Evolutionary conservation across 2,888 invertebrate genomes (phyloP).

Genomic region (Diaperis boleti): DNA sequence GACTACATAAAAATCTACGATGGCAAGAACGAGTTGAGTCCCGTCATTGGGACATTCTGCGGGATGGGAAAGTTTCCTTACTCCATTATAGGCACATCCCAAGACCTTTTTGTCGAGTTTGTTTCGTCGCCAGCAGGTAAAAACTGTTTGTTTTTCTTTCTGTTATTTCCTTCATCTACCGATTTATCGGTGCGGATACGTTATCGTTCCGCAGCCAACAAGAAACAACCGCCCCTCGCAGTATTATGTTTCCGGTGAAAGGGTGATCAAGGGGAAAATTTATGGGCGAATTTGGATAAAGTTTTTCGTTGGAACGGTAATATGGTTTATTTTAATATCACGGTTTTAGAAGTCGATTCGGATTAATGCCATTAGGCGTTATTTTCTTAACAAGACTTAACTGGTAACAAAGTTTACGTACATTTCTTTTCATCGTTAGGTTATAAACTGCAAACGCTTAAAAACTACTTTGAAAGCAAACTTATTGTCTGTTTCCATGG

Average conservation of each 20-base stretch:
- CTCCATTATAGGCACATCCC: slow-evolving; percentile 93
- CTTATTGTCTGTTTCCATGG: no score
- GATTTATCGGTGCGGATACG: slow-evolving; percentile 23
- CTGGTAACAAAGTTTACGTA: no score
- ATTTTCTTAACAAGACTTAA: no score
- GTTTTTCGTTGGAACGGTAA: slow-evolving; percentile 28
- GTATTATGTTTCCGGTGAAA: slow-evolving; percentile 16
- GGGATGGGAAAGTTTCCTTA: slow-evolving; percentile 95
- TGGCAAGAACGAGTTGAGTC: slow-evolving; percentile 87
- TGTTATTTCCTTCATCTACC: slow-evolving; percentile 17
- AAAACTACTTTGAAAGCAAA: no score
- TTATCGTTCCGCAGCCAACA: slow-evolving; percentile 21
- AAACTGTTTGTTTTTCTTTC: slow-evolving; percentile 10
- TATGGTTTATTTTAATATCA: no score
- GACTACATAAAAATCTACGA: slow-evolving; percentile 93
- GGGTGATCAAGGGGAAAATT: slow-evolving; percentile 17
- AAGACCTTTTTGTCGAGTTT: slow-evolving; percentile 89
- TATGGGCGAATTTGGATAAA: slow-evolving; percentile 14
- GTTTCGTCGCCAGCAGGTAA: slow-evolving; percentile 87
- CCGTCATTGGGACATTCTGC: slow-evolving; percentile 91
- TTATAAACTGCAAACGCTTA: no score
- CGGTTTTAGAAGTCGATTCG: no score
- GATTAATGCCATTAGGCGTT: no score
- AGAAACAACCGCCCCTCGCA: slow-evolving; percentile 13
- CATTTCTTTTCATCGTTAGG: no score